These are phyloP conservation scores for Thecophora atra DNA, from an alignment of 2,888 invertebrate genomes.

Conservation along the genomic window DNA sequence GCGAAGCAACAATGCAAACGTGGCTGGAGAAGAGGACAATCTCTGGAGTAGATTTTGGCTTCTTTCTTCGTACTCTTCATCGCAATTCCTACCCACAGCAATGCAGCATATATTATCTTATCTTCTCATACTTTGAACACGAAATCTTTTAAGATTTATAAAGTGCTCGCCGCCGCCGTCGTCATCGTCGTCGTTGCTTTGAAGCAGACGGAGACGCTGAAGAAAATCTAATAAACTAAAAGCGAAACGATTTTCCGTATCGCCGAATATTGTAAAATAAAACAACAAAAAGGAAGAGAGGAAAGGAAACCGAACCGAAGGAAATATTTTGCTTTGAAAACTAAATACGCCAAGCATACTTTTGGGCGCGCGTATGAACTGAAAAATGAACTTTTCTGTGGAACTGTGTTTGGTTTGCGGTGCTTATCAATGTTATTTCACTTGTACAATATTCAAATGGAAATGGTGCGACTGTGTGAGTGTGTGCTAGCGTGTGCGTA, in stretches of 20 bases:
- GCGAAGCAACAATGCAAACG: background rate
- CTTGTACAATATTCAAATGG: background rate
- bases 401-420: conserved; percentile 6
- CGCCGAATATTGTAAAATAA: conserved; percentile 7
- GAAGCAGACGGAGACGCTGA: conserved; percentile 23
- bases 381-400: background rate
- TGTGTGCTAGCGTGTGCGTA: background rate
- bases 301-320: background rate
- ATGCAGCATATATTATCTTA: conserved; percentile 12
- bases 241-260: conserved; percentile 22
- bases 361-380: conserved; percentile 11
- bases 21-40: background rate
- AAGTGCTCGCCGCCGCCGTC: conserved; percentile 21
- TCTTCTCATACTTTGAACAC: conserved; percentile 2
- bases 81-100: background rate
- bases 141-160: conserved; percentile 36
- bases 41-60: background rate
- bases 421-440: conserved; percentile 36
- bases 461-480: background rate
- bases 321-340: conserved; percentile 1
- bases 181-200: too few species aligned
- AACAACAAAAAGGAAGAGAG: background rate
- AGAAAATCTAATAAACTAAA: conserved; percentile 36
- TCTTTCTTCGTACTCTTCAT: background rate
- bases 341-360: conserved; percentile 6